Conservation (phyloP, 2,888 invertebrate species). For the Ormyrus thymus region DNA sequence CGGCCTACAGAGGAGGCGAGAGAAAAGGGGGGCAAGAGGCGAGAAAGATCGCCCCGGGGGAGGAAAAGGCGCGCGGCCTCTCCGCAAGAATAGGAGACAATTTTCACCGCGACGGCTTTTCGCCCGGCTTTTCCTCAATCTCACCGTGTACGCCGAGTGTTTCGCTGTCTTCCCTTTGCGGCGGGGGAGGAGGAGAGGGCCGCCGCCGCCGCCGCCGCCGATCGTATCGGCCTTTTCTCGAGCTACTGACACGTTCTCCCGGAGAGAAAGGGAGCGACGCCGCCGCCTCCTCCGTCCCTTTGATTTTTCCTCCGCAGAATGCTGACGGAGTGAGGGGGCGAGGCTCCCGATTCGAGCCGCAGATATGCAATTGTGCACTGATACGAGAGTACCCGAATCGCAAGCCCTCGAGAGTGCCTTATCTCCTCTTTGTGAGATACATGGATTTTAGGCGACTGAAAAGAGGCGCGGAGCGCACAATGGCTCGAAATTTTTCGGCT, state of each 20-base stretch:
- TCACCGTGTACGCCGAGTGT: not conserved
- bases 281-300: conserved; percentile 16
- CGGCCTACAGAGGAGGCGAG: not conserved
- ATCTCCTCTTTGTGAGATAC: conserved; percentile 26
- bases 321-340: conserved; percentile 11
- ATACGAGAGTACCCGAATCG: conserved; percentile 29
- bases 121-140: conserved; percentile 48
- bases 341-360: conserved; percentile 34
- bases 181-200: conserved; percentile 13
- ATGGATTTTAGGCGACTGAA: conserved; percentile 7
- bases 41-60: conserved; percentile 26
- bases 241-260: conserved; percentile 57
- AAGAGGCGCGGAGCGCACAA: not conserved
- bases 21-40: not conserved
- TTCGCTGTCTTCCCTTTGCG: conserved; percentile 13
- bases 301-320: conserved; percentile 43
- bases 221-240: too few relatives aligned
- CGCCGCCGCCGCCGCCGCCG: too few relatives aligned
- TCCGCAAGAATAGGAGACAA: conserved; percentile 64
- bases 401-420: conserved; percentile 20
- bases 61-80: conserved; percentile 53
- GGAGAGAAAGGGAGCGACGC: conserved; percentile 28
- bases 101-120: conserved; percentile 65
- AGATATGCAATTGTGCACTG: conserved; percentile 51
- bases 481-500: not conserved